Evolutionary conservation across 2,888 invertebrate species (phyloP), one percentile per base, ranked within the genome.

Genomic region (Stramonita haemastoma): DNA sequence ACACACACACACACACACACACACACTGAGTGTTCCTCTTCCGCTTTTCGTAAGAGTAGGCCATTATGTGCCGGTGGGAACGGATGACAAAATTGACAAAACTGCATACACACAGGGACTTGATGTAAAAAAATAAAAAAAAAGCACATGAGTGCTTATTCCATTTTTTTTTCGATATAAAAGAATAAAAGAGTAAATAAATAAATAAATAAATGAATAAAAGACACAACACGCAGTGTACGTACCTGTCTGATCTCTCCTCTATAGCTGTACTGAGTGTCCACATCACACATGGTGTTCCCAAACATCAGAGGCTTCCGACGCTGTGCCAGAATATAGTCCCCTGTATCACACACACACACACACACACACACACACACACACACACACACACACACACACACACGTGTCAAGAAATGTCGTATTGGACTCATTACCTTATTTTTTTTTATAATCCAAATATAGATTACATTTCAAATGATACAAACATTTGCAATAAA

Each of bases 301-400:
- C 89, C 89, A 34, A 89, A 89, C 56, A 89, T 73, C 36, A 89
- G 57, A 0, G 89, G 89, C 29, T 89, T 89, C 26, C 84, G 36
- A 46, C 89, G 36, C 32, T 89, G 84, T 22, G 89, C 85, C 36
- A 89, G 29, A 22, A 89, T 70, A 32, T 85, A 89, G 56, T 89
- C 89, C 26, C 89, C 89, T 89, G 89, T 60, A 60, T 2, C 15
- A 70, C 70, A 70, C 70, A 70, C 70, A 70, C 70, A 26, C 70
- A 26, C 70, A 26, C 70, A 70, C 70, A 70, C 70, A 70, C 26
- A 70, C 26, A 26, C 70, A 70, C 70, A 70, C 70, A 70, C 70
- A 70, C n/a, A 70, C 70, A 70, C 70, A 70, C 15, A 70, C 70
- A 70, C 26, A 70, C n/a, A 73, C 19, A 73, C 26, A 11, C n/a